These are phyloP conservation scores for Tetrapedia diversipes DNA, from an alignment of 2,888 invertebrate genomes.

Conservation along the genomic window DNA sequence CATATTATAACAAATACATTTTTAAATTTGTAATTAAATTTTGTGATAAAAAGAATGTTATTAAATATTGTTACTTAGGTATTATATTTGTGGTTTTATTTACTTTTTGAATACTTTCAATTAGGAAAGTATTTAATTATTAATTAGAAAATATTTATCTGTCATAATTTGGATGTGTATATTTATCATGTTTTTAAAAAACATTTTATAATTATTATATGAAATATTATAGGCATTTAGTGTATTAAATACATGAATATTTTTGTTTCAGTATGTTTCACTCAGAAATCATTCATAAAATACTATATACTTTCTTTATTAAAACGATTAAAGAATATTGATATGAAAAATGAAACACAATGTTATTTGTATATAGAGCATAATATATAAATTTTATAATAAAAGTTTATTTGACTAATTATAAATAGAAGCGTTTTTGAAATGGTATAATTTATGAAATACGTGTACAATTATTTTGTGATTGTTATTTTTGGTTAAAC, in stretches of 20 bases:
- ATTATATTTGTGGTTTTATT: neutral
- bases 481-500: conserved; percentile 17
- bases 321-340: neutral
- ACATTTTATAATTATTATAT: neutral
- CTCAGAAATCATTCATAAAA: conserved; percentile 25
- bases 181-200: conserved; percentile 2
- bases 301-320: neutral
- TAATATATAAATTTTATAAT: conserved; percentile 9
- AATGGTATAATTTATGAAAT: conserved; percentile 11
- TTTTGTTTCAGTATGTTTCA: conserved; percentile 8
- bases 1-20: neutral
- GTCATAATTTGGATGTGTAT: conserved; percentile 1
- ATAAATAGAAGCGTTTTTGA: neutral
- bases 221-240: conserved; percentile 19
- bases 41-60: no score
- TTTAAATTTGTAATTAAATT: neutral
- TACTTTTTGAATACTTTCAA: no score
- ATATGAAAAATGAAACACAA: neutral
- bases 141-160: no score
- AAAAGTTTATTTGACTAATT: conserved; percentile 5
- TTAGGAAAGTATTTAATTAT: neutral
- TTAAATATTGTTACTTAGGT: neutral
- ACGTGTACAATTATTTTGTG: conserved; percentile 30
- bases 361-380: neutral
- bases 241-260: conserved; percentile 38